Evolutionary conservation across 2,113 vertebrate species (phyloP).

Genomic region (Gavialis gangeticus): DNA sequence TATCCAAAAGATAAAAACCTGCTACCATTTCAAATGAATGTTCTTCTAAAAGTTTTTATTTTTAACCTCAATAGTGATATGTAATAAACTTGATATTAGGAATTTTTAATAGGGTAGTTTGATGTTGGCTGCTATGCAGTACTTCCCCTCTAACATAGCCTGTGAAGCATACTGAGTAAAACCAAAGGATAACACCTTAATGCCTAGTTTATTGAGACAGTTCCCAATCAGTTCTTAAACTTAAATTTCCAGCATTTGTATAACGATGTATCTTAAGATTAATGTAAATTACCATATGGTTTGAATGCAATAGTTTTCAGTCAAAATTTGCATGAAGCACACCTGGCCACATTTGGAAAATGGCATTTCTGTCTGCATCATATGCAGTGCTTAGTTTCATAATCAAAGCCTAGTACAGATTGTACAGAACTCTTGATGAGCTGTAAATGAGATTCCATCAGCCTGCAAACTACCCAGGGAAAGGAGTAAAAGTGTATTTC

Average conservation of each 20-base stretch:
- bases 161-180: background rate
- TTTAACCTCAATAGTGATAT: slow-evolving; percentile 11
- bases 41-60: background rate
- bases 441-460: slow-evolving; percentile 44
- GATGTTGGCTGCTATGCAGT: background rate
- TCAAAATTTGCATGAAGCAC: slow-evolving; percentile 46
- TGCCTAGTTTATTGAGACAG: background rate
- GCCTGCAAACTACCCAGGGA: slow-evolving; percentile 35
- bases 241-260: background rate
- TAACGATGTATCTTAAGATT: slow-evolving; percentile 25
- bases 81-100: background rate
- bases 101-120: background rate
- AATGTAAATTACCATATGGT: slow-evolving; percentile 46
- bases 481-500: slow-evolving; percentile 29
- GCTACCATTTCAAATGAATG: accelerated
- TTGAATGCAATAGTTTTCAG: slow-evolving; percentile 38
- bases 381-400: slow-evolving; percentile 32
- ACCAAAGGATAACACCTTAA: background rate
- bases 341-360: slow-evolving; percentile 57
- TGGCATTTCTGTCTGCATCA: slow-evolving; percentile 35
- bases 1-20: background rate
- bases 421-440: slow-evolving; percentile 60
- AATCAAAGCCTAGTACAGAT: slow-evolving; percentile 64
- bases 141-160: background rate
- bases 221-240: background rate